phyloP scores from a whole-genome alignment of 2,113 vertebrate genomes.

The Scophthalmus maximus region DNA sequence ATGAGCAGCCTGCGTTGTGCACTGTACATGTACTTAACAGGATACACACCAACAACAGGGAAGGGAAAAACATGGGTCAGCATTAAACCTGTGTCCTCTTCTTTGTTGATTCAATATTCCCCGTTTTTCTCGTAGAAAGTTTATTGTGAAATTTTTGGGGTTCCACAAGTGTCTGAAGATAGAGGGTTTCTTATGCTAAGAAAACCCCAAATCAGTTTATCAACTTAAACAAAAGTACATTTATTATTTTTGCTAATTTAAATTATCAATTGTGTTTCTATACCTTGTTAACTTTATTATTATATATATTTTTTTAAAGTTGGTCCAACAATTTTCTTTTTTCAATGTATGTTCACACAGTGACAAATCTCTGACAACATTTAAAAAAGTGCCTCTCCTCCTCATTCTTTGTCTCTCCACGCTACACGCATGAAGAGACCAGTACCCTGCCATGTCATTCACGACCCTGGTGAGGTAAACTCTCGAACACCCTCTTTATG shows the following conservation, averaged over 20 bases:
- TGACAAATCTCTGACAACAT: neutral
- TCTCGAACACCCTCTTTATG: conserved; percentile 68
- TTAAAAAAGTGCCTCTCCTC: conserved; percentile 9
- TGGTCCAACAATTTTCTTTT: no score
- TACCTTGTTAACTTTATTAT: no score
- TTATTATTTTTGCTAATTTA: no score
- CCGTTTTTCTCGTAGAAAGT: no score
- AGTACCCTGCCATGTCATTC: conserved; percentile 56
- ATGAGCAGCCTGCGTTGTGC: conserved; percentile 10
- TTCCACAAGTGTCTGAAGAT: neutral
- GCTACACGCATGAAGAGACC: conserved; percentile 56
- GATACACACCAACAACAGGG: conserved; percentile 2
- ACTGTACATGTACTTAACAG: neutral
- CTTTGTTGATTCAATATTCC: no score
- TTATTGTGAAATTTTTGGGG: neutral
- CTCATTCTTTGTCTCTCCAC: conserved; percentile 54
- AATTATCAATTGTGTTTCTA: no score
- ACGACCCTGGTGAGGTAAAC: conserved; percentile 65
- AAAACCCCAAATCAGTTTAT: no score
- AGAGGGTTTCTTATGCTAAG: neutral
- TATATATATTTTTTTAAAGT: no score
- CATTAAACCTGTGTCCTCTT: no score
- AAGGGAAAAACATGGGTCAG: neutral
- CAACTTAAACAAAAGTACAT: no score
- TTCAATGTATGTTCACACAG: neutral